A percentile compares a stretch with the other conserved stretches of the same genome.
phyloP scores from a whole-genome alignment of 2,113 vertebrate genomes.

The Puma concolor region DNA sequence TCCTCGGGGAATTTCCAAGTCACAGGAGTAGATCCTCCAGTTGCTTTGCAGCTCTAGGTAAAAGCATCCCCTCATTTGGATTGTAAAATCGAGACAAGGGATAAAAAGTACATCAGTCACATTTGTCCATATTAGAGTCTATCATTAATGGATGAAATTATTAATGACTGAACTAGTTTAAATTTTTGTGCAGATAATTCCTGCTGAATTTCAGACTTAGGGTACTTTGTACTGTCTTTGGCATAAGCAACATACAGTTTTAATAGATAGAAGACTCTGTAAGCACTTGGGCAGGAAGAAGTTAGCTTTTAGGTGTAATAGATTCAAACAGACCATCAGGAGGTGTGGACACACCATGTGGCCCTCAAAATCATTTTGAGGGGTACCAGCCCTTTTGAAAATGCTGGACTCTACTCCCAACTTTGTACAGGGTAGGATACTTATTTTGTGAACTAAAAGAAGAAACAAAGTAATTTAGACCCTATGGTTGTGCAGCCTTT shows the following conservation, averaged over 20 bases:
- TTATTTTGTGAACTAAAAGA: conserved; percentile 11
- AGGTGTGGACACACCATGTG: not conserved
- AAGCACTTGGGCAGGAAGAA: not conserved
- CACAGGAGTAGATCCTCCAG: not conserved
- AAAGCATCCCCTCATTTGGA: not conserved
- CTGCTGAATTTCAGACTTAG: not conserved
- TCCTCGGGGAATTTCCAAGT: not conserved
- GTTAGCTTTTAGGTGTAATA: not conserved
- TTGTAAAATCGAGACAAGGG: not conserved
- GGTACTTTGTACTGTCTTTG: not conserved
- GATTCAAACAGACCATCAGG: not conserved
- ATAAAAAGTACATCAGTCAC: not conserved
- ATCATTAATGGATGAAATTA: not conserved
- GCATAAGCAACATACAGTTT: not conserved
- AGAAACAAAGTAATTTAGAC: not conserved
- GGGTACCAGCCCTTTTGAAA: not conserved
- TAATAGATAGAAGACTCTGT: not conserved
- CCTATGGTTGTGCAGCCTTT: not conserved
- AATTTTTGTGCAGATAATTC: not conserved
- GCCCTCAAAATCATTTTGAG: not conserved
- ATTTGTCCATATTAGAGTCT: not conserved
- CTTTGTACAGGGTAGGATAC: not conserved
- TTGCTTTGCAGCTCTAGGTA: not conserved
- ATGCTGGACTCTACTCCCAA: not conserved
- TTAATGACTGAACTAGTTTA: not conserved